phyloP scores from a whole-genome alignment of 1,140 invertebrate species.

The Neodiprion lecontei region DNA sequence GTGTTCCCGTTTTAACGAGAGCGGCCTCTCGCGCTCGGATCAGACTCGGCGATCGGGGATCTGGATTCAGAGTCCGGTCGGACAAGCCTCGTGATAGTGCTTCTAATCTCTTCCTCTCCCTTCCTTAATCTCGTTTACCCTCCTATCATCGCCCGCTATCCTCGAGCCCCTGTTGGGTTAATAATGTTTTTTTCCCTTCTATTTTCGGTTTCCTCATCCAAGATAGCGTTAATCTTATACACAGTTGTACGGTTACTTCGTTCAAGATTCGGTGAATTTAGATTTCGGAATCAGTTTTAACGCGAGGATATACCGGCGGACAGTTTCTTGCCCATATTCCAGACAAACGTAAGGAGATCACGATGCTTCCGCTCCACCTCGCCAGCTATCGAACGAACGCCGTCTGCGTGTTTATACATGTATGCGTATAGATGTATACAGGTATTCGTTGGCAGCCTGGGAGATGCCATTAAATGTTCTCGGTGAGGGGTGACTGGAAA shows the following conservation, averaged over 20 bases:
- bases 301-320: too few relatives aligned
- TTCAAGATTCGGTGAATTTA: too few relatives aligned
- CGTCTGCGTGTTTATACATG: too few relatives aligned
- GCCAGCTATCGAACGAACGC: too few relatives aligned
- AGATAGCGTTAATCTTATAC: too few relatives aligned
- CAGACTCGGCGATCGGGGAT: background rate
- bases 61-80: background rate
- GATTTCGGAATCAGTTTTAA: too few relatives aligned
- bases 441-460: background rate
- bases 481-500: background rate
- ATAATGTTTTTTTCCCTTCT: background rate
- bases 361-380: too few relatives aligned
- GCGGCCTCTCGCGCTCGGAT: background rate
- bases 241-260: too few relatives aligned
- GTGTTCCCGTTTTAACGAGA: slow-evolving; percentile 1
- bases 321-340: too few relatives aligned
- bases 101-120: background rate
- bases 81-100: background rate
- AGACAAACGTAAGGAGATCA: too few relatives aligned
- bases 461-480: slow-evolving; percentile 2
- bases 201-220: too few relatives aligned
- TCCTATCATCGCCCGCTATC: background rate
- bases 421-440: too few relatives aligned
- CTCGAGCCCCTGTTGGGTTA: background rate
- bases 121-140: background rate